Evolutionary conservation across 2,888 invertebrate species (phyloP).

Genomic region (Bombylius major): DNA sequence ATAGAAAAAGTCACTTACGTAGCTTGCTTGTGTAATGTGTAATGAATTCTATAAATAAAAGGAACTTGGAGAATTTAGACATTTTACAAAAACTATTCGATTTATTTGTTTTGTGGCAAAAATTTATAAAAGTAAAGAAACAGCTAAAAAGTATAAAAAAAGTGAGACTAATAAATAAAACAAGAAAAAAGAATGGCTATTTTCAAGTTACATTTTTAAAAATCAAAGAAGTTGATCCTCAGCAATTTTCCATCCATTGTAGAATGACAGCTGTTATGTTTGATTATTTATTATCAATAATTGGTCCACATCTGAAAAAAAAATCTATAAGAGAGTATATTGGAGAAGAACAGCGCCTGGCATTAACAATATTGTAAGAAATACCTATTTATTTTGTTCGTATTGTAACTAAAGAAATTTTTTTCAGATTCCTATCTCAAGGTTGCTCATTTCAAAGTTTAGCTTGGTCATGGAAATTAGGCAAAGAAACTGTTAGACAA

Average conservation of each 20-base stretch:
- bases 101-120: too few relatives aligned
- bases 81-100: too few relatives aligned
- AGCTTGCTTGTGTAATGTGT: too few relatives aligned
- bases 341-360: not conserved
- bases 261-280: not conserved
- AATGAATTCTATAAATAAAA: too few relatives aligned
- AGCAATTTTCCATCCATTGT: not conserved
- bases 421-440: slow-evolving; percentile 3
- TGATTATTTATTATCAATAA: not conserved
- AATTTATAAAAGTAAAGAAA: too few relatives aligned
- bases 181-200: not conserved
- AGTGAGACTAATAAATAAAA: not conserved
- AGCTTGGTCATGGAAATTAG: slow-evolving; percentile 5
- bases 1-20: too few relatives aligned
- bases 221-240: not conserved
- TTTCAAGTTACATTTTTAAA: not conserved
- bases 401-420: too few relatives aligned
- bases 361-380: not conserved
- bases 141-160: too few relatives aligned
- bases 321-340: not conserved
- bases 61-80: too few relatives aligned
- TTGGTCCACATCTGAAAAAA: not conserved
- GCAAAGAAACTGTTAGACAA: slow-evolving; percentile 1
- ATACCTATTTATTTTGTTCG: too few relatives aligned
- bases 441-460: slow-evolving; percentile 1